Conservation (phyloP, 2,797 vertebrate genomes). For the Salmo trutta region DNA sequence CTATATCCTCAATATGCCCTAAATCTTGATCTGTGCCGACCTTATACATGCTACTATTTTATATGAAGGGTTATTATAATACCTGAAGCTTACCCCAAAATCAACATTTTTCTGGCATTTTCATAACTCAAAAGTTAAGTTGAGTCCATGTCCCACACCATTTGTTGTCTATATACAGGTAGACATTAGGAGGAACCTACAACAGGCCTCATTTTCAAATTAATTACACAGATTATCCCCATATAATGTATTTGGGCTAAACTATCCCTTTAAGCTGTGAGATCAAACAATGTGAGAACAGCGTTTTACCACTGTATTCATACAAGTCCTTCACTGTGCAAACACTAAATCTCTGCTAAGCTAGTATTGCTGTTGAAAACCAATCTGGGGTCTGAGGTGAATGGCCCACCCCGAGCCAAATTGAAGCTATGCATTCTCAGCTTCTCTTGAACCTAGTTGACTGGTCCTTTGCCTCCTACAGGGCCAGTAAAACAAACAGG, state of each 20-base stretch:
- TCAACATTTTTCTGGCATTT: slow-evolving; percentile 16
- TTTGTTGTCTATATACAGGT: slow-evolving; percentile 9
- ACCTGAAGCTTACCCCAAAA: slow-evolving; percentile 34
- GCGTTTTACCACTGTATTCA: not conserved
- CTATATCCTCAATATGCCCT: slow-evolving; percentile 52
- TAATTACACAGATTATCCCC: not conserved
- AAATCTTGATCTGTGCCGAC: slow-evolving; percentile 46
- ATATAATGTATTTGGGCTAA: not conserved
- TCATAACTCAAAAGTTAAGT: slow-evolving; percentile 17
- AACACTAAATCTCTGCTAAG: not conserved
- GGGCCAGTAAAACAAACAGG: slow-evolving; percentile 76
- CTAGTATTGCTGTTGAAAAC: not conserved
- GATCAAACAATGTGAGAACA: not conserved
- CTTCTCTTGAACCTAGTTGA: slow-evolving; percentile 73
- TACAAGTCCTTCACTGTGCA: not conserved
- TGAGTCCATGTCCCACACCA: not conserved
- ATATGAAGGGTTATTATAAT: slow-evolving; percentile 33
- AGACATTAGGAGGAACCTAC: not conserved
- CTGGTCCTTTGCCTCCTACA: slow-evolving; percentile 71
- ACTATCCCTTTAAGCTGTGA: not conserved
- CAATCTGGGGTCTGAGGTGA: not conserved
- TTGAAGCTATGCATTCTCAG: slow-evolving; percentile 59
- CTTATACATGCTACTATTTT: slow-evolving; percentile 36
- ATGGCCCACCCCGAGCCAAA: slow-evolving; percentile 67
- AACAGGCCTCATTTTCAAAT: not conserved